Evolutionary conservation across 2,888 invertebrate genomes (phyloP), one percentile per base, ranked within the genome.

Genomic region (Phytoseiulus persimilis): DNA sequence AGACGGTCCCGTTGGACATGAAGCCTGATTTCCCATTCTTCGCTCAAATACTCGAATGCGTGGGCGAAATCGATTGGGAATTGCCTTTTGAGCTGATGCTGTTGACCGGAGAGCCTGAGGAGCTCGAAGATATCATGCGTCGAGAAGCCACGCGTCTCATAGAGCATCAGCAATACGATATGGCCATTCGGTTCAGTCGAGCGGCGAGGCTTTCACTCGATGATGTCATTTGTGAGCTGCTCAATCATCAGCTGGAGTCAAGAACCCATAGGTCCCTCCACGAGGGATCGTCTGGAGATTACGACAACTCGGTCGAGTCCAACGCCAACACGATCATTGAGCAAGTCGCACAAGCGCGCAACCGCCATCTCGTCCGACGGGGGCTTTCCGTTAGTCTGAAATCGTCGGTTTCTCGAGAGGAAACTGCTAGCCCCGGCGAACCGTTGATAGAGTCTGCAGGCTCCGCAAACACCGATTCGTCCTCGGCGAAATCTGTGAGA

Each of bases 181-280:
- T 87, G 32, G 87, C 87, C 18, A 87, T 87, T 18, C 32, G 33
- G 32, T 87, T 87, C 23, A 87, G 87, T 23, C 87, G 87, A 6
- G 39, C 33, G 3, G 87, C 87, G 33, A 39, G 87, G 23, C 33
- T 87, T n/a, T 32, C 87, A 28, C 33, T 87, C 45, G 87, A 87
- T 33, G 87, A 87, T 5, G 45, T 87, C 32, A 33, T 87, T n/a
- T 87, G 87, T 45, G 87, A 87, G 33, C 33, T 87, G 33, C 87
- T 87, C 11, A 33, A 87, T 33, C 87, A 87, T 32, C 87, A 87
- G 39, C 33, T 87, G 0, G 87, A 87, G 39, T 39, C 87, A 1
- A 87, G 31, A 31, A 87, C 87, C 14, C 32, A 33, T 9, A 33
- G 14, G 31, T 1, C 11, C 31, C 11, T n/a, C 9, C 6, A 32